Percentiles rank a stretch among this genome's conserved stretches.
These are phyloP conservation scores for Drosophila watanabei DNA, from an alignment of 1,140 invertebrate species.

Conservation along the genomic window DNA sequence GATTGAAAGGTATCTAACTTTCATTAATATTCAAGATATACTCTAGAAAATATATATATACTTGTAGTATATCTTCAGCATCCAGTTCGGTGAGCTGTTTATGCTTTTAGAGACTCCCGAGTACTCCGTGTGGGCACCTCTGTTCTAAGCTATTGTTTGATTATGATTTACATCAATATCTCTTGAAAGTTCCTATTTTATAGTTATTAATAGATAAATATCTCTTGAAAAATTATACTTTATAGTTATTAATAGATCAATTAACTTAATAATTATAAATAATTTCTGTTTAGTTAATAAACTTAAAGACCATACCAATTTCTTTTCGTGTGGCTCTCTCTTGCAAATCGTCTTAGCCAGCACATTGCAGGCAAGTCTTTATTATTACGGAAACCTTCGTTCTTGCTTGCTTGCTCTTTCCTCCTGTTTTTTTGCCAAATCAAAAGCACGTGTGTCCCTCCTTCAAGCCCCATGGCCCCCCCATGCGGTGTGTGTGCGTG, in stretches of 20 bases:
- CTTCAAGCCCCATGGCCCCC: neutral
- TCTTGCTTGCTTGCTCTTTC: conserved; percentile 27
- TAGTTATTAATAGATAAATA: neutral
- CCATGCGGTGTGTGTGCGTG: conserved; percentile 47
- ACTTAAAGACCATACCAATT: neutral
- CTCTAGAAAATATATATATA: neutral
- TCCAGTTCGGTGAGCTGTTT: neutral
- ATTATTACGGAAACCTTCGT: conserved; percentile 54
- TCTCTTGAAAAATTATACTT: neutral
- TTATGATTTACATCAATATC: too few species aligned
- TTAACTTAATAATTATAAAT: neutral
- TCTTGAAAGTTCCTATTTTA: neutral
- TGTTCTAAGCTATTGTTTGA: too few species aligned
- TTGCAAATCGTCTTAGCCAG: conserved; percentile 71
- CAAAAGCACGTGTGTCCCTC: conserved; percentile 71
- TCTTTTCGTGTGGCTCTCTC: conserved; percentile 6
- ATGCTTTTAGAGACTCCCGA: too few species aligned
- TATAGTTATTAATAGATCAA: too few species aligned
- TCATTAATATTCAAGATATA: neutral
- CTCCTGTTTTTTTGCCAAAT: conserved; percentile 53
- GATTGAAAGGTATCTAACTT: neutral
- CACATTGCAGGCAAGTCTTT: conserved; percentile 64
- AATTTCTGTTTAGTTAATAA: neutral
- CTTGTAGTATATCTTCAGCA: neutral
- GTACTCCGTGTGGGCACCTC: neutral